Evolutionary conservation across 1,140 invertebrate species (phyloP).

Genomic region (Mercenaria mercenaria): DNA sequence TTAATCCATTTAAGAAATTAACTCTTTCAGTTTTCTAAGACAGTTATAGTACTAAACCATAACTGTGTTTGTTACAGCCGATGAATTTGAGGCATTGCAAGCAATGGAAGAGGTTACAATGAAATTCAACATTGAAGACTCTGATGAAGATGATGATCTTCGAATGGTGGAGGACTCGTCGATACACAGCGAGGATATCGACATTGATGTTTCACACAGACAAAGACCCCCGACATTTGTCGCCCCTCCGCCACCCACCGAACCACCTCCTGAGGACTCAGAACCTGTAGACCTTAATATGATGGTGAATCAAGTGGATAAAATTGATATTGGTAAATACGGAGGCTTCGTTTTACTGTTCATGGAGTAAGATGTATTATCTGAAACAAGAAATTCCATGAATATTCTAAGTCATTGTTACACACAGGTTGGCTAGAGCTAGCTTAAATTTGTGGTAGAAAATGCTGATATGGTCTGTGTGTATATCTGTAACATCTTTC

Average conservation of each 20-base stretch:
- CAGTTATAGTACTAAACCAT: too few species aligned
- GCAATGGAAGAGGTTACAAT: slow-evolving; percentile 63
- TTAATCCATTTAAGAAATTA: too few species aligned
- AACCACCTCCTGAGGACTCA: slow-evolving; percentile 77
- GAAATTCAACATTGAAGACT: slow-evolving; percentile 57
- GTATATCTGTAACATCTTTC: too few species aligned
- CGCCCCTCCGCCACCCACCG: slow-evolving; percentile 79
- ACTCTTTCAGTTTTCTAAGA: too few species aligned
- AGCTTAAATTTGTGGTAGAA: too few species aligned
- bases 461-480: too few species aligned
- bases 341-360: background rate
- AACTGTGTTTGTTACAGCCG: too few species aligned
- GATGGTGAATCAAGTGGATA: slow-evolving; percentile 63
- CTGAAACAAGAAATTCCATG: background rate
- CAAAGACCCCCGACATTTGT: slow-evolving; percentile 71
- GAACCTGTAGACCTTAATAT: slow-evolving; percentile 65
- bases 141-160: slow-evolving; percentile 49
- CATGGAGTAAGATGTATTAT: background rate
- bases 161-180: slow-evolving; percentile 78
- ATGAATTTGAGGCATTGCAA: slow-evolving; percentile 54
- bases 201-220: slow-evolving; percentile 55
- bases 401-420: too few species aligned
- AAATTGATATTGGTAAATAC: slow-evolving; percentile 67
- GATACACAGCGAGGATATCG: slow-evolving; percentile 77
- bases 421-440: too few species aligned